Conservation (phyloP, 2,797 vertebrate species). For the Sebastes itinus region DNA sequence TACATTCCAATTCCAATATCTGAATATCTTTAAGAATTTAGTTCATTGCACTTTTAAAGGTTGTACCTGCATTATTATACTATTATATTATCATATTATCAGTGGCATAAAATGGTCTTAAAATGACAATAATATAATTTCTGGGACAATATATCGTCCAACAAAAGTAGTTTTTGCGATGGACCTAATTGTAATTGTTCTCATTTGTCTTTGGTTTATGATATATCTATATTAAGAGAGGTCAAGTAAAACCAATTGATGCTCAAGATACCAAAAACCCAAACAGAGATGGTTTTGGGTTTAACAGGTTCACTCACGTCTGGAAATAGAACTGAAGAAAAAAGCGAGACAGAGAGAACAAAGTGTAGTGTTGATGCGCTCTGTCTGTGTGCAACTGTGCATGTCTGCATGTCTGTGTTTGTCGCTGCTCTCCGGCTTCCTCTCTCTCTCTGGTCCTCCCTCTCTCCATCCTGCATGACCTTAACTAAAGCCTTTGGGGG, state of each 20-base stretch:
- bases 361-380: conserved; percentile 7
- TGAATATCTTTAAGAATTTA: too few species aligned
- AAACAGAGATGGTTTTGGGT: conserved; percentile 8
- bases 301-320: conserved; percentile 46
- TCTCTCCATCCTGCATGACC: conserved; percentile 51
- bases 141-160: not conserved
- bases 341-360: conserved; percentile 19
- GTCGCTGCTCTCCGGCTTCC: conserved; percentile 4
- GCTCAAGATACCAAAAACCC: not conserved
- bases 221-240: not conserved
- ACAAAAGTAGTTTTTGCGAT: not conserved
- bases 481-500: conserved; percentile 46
- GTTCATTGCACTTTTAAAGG: too few species aligned
- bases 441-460: not conserved
- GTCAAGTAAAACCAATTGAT: not conserved
- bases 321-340: conserved; percentile 48
- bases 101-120: not conserved
- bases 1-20: too few species aligned
- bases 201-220: not conserved
- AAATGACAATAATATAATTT: not conserved
- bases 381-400: conserved; percentile 5
- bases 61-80: too few species aligned
- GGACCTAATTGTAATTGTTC: not conserved
- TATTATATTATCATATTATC: too few species aligned
- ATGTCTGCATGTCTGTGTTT: conserved; percentile 6